Evolutionary conservation across 2,888 invertebrate genomes (phyloP), one percentile per base, ranked within the genome.

Genomic region (Platynereis dumerilii): DNA sequence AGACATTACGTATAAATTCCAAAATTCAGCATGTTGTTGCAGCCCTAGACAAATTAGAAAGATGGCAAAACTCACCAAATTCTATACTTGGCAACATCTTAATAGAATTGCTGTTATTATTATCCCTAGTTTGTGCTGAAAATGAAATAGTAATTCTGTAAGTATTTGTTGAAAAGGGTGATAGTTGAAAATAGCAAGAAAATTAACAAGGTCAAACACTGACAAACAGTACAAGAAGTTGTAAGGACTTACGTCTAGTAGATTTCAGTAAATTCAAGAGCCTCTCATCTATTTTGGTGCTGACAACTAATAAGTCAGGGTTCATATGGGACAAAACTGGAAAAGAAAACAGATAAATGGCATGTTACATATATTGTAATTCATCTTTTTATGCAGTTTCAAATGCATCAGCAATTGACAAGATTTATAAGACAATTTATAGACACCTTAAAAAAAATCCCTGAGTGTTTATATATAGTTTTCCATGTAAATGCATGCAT

Each of bases 251-350:
- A 48, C 22, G 17, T 20, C 48, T 48, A 48, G 48, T 48, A 48
- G 67, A 58, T 55, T 75, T 77, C 22, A 84, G 72, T n/a, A 68
- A 71, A n/a, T 75, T 73, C 17, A 82, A n/a, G 3, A 83, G 66
- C 57, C 80, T 75, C 29, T 81, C 80, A 74, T 83, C 83, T 39
- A 78, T 78, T 65, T 80, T 81, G 20, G 80, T 74, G 68, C 81
- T 80, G 5, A 80, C 68, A 2, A 84, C 69, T 45, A 84, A 70
- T 54, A 67, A 72, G 10, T 69, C 65, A 20, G 84, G 83, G 24
- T 76, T 70, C n/a, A 81, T 69, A 64, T 83, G 78, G 42, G 68
- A 67, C 2, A 82, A 52, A 24, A 81, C 83, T 83, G 73, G 20
- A 68, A 58, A 26, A 52, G 12, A 52, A 20, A 15, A 24, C 7